Evolutionary conservation across 1,140 invertebrate genomes (phyloP), one percentile per base, ranked within the genome.

Genomic region (Adoxophyes honmai): DNA sequence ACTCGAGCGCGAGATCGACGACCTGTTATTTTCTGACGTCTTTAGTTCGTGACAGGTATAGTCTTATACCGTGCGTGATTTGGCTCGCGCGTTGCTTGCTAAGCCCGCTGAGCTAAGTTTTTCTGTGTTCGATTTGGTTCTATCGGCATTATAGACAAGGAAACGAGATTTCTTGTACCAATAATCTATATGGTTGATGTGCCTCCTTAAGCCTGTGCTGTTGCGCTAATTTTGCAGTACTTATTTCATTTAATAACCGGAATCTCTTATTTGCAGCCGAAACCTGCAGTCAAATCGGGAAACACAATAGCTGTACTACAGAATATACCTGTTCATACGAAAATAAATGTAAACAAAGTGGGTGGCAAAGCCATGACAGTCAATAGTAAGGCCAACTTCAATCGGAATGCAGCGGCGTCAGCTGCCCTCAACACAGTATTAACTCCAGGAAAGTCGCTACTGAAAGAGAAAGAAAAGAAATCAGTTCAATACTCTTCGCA

Each of bases 401-500:
- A 70, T 5, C 58, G 77, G 15, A 57, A 72, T 0, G 28, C 60
- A 0, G 60, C 51, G 4, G 44, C 70, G 0, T 68, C 80, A 2
- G 58, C 74, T 0, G 77, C 60, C 0, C 62, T 86, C 0, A 72
- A 73, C 9, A 82, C 84, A 0, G 73, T 87, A 0, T 56, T 87
- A 0, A 81, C 80, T 0, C 69, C 79, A 0, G 79, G 81, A 0
- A 86, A 86, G 44, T 85, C 81, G 0, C 59, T 84, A 1, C 59
- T 84, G 0, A 82, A 83, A 37, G 81, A 86, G 7, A 86, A 83
- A 36, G 84, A 88, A 55, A 88, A 78, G 68, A 86, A 80, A 53
- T 57, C 71, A 0, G 62, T 66, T 34, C 78, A 77, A 56, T 85
- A 69, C 57, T 61, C 71, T 7, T 66, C 75, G 13, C 79, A 71